A percentile compares a stretch with the other conserved stretches of the same genome.
Evolutionary conservation across 2,113 vertebrate species (phyloP).

Genomic region (Centropristis striata): DNA sequence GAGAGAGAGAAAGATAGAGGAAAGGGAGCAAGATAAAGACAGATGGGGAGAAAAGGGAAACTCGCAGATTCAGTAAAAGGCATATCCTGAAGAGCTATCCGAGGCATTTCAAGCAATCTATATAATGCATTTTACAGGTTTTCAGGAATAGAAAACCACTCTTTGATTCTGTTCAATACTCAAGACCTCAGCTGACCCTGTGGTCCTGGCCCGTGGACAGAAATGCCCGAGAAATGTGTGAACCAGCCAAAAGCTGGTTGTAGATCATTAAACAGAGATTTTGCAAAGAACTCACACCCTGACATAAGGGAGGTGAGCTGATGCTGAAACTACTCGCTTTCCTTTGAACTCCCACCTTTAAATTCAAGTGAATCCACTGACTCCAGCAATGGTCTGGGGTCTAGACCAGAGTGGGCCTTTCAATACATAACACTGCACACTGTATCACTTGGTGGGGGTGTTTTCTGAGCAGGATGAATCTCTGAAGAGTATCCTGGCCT

Average conservation of each 20-base stretch:
- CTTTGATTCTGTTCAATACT: slow-evolving; percentile 64
- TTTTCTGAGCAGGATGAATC: slow-evolving; percentile 45
- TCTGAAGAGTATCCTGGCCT: slow-evolving; percentile 51
- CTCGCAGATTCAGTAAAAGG: slow-evolving; percentile 30
- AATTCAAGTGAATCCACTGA: slow-evolving; percentile 51
- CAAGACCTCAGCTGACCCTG: slow-evolving; percentile 34
- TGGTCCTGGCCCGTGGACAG: slow-evolving; percentile 38
- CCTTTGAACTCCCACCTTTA: slow-evolving; percentile 72
- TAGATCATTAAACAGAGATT: slow-evolving; percentile 68
- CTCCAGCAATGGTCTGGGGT: slow-evolving; percentile 37
- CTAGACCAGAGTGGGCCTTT: slow-evolving; percentile 33
- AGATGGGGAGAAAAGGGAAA: slow-evolving; percentile 25
- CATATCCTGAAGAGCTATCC: slow-evolving; percentile 62
- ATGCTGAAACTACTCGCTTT: slow-evolving; percentile 60
- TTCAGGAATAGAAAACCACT: slow-evolving; percentile 33
- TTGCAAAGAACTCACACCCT: slow-evolving; percentile 55
- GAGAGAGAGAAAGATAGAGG: neutral
- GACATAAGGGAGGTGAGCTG: slow-evolving; percentile 40
- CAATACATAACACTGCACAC: slow-evolving; percentile 16
- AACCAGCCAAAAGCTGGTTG: slow-evolving; percentile 49
- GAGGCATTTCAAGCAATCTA: slow-evolving; percentile 45
- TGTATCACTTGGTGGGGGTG: slow-evolving; percentile 33
- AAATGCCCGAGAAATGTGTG: slow-evolving; percentile 37
- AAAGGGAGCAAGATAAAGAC: slow-evolving; percentile 21
- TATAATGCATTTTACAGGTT: slow-evolving; percentile 54